Base-by-base conservation (phyloP, 2,888 invertebrate species). In the Sinohyriopsis cumingii region DNA sequence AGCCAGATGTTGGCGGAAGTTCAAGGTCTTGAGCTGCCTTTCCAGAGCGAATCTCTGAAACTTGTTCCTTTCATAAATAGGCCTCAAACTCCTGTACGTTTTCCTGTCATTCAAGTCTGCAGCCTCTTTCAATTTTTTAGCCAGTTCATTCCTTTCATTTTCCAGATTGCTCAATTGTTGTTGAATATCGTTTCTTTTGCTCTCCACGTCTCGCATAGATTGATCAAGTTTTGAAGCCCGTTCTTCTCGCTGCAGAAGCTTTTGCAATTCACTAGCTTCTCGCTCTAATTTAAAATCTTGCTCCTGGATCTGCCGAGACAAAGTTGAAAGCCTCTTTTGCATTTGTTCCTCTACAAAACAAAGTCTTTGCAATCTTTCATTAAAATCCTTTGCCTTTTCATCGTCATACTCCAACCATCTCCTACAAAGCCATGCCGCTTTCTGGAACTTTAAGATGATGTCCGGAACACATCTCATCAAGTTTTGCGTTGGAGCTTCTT, bases 321-420 rank as follows among this genome's bases (percentile, higher is more conserved):
- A 68, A 12, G 75, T 67, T 12, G 71, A 73, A 9, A 86, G 66
- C 18, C 83, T 65, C 65, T 71, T 78, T 55, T 79, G 77, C 65
- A 87, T 73, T 57, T 77, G 76, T 18, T 76, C 73, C 65, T 85
- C 84, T 3, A 84, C 63, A 20, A 67, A 60, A 5, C 78, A 77
- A 15, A 87, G 65, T 66, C 82, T 87, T 54, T 80, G 75, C 20
- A 86, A 69, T 53, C 80, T 83, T 56, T 72, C 79, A 69, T 77
- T 82, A 20, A 84, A 64, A 63, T 84, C 83, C 72, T 84, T 83
- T 1, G 83, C 84, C 65, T 84, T 79, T 64, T 79, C 72, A 63
- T 84, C 84, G 55, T 85, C 83, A n/a, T 79, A 70, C 56, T 82
- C 79, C 28, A 86, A 67, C 86, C 86, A 86, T n/a, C 77, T 68